A percentile compares a stretch with the other conserved stretches of the same genome.
Conservation (phyloP, 64 coral and sea anemone species). For the Stylophora pistillata region DNA sequence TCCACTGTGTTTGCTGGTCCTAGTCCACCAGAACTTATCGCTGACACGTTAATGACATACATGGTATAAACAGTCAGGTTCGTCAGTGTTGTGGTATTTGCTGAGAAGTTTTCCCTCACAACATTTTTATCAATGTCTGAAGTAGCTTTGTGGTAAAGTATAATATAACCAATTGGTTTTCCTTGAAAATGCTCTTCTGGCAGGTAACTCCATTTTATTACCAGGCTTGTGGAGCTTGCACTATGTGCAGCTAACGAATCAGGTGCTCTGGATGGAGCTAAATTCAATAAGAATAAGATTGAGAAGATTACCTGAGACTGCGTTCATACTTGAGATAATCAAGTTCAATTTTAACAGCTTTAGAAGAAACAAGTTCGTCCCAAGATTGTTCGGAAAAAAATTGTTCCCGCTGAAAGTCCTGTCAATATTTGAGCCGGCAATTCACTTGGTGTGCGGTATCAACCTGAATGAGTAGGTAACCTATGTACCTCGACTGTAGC, state of each 20-base stretch:
- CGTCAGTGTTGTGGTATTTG: background rate
- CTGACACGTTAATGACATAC: background rate
- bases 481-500: too few species aligned
- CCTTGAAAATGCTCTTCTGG: background rate
- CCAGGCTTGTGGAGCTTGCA: background rate
- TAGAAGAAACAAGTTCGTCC: too few species aligned
- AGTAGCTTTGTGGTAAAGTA: background rate
- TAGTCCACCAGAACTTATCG: background rate
- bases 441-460: too few species aligned
- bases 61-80: background rate
- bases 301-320: too few species aligned
- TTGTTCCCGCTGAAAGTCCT: too few species aligned
- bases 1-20: background rate
- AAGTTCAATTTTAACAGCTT: too few species aligned
- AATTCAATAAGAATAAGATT: too few species aligned
- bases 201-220: background rate
- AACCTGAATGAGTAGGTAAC: too few species aligned
- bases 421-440: too few species aligned
- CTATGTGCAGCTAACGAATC: background rate
- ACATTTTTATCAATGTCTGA: background rate
- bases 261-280: background rate
- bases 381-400: too few species aligned
- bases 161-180: background rate
- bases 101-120: background rate
- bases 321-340: too few species aligned